Conservation (phyloP, 2,113 vertebrate genomes). For the Sakesphorus luctuosus region DNA sequence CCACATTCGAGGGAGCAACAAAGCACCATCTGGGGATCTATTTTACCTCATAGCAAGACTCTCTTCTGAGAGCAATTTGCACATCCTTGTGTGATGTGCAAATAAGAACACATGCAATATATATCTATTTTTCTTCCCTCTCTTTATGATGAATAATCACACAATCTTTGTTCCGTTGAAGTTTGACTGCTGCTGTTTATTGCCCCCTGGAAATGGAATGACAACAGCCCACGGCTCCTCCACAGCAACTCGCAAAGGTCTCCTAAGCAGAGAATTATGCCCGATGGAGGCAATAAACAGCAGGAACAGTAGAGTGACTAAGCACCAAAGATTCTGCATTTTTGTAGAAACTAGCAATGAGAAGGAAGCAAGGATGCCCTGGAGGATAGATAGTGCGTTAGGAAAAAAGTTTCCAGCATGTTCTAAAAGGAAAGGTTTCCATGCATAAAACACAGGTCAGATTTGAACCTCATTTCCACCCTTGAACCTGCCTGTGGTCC, state of each 20-base stretch:
- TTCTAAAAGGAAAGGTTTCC: background rate
- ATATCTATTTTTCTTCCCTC: constrained; percentile 18
- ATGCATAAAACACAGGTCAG: background rate
- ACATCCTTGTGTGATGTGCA: background rate
- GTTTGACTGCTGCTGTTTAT: constrained; percentile 59
- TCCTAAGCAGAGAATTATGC: constrained; percentile 38
- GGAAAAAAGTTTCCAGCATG: constrained; percentile 1
- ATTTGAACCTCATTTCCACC: background rate
- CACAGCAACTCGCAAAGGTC: background rate
- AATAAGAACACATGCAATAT: background rate
- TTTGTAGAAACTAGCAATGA: constrained; percentile 39
- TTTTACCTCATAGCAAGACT: background rate
- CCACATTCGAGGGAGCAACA: accelerated
- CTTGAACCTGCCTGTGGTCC: background rate
- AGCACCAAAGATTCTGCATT: constrained; percentile 49
- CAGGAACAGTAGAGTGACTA: constrained; percentile 42
- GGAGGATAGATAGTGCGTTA: background rate
- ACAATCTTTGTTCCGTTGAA: constrained; percentile 24
- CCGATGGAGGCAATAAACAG: constrained; percentile 17
- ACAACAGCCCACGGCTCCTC: constrained; percentile 25
- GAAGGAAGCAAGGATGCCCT: constrained; percentile 34
- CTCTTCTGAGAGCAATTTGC: background rate
- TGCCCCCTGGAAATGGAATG: constrained; percentile 7
- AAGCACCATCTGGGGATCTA: accelerated
- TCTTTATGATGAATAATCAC: constrained; percentile 24